Evolutionary conservation across 2,113 vertebrate species (phyloP), one percentile per base, ranked within the genome.

Genomic region (Festucalex cinctus): DNA sequence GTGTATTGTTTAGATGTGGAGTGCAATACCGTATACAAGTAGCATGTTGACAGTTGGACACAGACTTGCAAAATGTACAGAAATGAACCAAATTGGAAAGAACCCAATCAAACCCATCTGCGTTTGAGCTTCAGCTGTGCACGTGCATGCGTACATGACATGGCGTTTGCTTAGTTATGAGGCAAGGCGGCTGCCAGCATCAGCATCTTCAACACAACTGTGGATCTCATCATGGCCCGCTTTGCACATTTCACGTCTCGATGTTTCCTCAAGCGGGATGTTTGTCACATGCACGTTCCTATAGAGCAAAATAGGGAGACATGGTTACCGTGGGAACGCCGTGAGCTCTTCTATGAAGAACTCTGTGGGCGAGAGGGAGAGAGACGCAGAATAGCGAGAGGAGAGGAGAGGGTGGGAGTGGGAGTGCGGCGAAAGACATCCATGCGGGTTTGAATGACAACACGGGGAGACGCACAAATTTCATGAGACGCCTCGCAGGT

Each of bases 241-340:
- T 41, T 32, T 8, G 12, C 56, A 46, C 59, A 39, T 26, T 48
- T 14, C 6, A 32, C 56, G 28, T 28, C 7, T 6, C 17, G 8
- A 13, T 17, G 14, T 13, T 16, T 56, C 28, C 56, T 28, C 8
- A 16, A 58, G 74, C 26, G 76, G 83, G 74, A 81, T 85, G 74
- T 81, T 83, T 78, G 81, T 79, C 68, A 2, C 70, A 78, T 69
- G 63, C 68, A 41, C 36, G 73, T 78, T 80, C 56, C 56, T 1
- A 39, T 3, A n/a, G 60, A 80, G 65, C 79, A 73, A 72, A 86
- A 82, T 57, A 82, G 83, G 74, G 78, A 86, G 78, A 73, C 80
- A n/a, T 66, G 85, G 89, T 90, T 90, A 89, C 89, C 88, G 88
- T 88, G 89, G 89, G 89, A 90, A 90, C 89, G 64, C 85, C 81